Conservation (phyloP, 2,888 invertebrate species). For the Trachelus tabidus region DNA sequence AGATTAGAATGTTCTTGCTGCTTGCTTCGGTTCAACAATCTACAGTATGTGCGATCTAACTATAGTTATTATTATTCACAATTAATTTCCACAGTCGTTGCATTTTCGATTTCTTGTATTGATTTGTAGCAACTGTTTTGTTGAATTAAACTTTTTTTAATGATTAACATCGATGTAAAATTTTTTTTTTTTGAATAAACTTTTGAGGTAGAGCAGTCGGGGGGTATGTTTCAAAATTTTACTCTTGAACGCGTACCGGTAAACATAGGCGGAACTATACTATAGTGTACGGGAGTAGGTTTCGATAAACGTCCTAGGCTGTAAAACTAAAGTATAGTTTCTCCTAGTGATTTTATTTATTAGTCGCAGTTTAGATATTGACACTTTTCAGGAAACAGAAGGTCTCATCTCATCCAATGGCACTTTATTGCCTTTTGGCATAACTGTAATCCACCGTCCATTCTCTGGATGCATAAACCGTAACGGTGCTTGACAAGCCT, state of each 20-base stretch:
- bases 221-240: too few species aligned
- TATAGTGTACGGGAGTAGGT: too few species aligned
- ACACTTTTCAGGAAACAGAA: neutral
- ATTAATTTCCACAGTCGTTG: neutral
- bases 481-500: slow-evolving; percentile 55
- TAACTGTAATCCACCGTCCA: slow-evolving; percentile 50
- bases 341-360: neutral
- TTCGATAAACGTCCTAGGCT: neutral
- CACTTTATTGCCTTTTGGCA: slow-evolving; percentile 28
- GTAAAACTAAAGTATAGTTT: neutral
- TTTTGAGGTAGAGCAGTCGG: neutral
- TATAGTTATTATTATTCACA: neutral
- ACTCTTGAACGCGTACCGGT: too few species aligned
- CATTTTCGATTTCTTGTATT: neutral
- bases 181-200: too few species aligned
- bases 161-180: neutral
- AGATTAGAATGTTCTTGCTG: slow-evolving; percentile 42
- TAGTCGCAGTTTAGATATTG: neutral
- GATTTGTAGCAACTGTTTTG: neutral
- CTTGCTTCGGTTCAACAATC: neutral
- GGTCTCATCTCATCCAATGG: neutral
- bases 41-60: neutral
- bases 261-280: too few species aligned
- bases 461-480: slow-evolving; percentile 48
- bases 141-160: neutral